Conservation (phyloP, 2,113 vertebrate genomes). For the Podilymbus podiceps region DNA sequence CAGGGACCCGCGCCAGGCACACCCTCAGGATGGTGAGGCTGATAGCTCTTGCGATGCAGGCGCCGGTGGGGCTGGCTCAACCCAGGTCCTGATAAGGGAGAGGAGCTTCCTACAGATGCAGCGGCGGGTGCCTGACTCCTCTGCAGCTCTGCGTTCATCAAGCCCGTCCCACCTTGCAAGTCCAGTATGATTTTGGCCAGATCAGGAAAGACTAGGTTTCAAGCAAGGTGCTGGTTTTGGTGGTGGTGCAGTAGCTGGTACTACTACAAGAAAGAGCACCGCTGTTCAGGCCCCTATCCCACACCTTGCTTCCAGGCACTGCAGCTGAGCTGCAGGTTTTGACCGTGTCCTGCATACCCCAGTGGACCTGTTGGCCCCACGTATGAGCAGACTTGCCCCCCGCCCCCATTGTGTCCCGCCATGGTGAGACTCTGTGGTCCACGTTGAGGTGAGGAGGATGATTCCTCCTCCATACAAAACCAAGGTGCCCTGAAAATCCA, state of each 20-base stretch:
- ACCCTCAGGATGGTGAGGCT: not conserved
- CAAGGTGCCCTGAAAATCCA: not conserved
- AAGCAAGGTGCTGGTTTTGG: not conserved
- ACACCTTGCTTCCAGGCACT: not conserved
- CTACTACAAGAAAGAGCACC: not conserved
- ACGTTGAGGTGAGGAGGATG: not conserved
- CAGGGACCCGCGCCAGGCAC: not conserved
- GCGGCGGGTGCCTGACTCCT: not conserved
- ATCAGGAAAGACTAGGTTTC: not conserved
- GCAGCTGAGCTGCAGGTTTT: not conserved
- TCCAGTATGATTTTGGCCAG: rapidly evolving
- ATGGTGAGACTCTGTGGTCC: not conserved
- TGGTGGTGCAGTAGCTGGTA: not conserved
- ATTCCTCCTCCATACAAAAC: not conserved
- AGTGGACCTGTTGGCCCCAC: not conserved
- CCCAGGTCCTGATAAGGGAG: not conserved
- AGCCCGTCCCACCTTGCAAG: not conserved
- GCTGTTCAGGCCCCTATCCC: not conserved
- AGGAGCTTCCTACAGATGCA: not conserved
- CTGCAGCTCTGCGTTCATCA: not conserved
- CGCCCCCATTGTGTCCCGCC: rapidly evolving
- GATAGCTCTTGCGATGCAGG: not conserved
- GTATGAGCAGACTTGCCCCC: not conserved
- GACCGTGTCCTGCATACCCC: not conserved
- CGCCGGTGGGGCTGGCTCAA: not conserved